Evolutionary conservation across 2,113 vertebrate genomes (phyloP), one percentile per base, ranked within the genome.

Genomic region (Ceyx margarethae): DNA sequence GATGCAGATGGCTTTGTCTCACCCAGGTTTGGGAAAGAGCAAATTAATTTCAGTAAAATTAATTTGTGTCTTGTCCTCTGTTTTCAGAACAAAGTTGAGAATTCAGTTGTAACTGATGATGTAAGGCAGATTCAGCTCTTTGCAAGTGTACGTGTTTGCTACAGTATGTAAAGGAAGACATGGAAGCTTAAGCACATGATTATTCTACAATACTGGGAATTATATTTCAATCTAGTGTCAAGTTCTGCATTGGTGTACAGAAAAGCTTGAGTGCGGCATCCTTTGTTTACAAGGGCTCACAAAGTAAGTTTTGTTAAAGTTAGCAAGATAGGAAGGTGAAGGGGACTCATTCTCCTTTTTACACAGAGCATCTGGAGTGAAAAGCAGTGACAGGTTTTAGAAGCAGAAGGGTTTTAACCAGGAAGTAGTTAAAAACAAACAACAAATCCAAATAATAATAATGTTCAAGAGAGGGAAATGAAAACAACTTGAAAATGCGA

Each of bases 1-100:
- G 54, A 81, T 94, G 67, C 62, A 91, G 89, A 89, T 89, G 81
- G 51, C 67, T 82, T 75, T 89, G 78, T 91, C 76, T 54, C 60
- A 60, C 58, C 45, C 50, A 71, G 79, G n/a, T 85, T 85, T 87
- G 71, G 16, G 58, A 89, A 82, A 61, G 56, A 65, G 72, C 71
- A 56, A 57, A 68, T 82, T 60, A 87, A 77, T 87, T 90, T 77
- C 65, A 61, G 40, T 65, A 45, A 92, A 77, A 92, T 92, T 61
- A 79, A 77, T 86, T 75, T 57, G 62, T 5, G 3, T 71, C 81
- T 82, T 85, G 56, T 92, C 62, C 58, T 71, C 81, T 57, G 46
- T 92, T 89, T 91, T 18, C 68, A 77, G 60, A 75, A 71, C 56
- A 40, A 45, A 85, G 72, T 87, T 92, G 75, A 1, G 1, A 76